Conservation (phyloP, 2,113 vertebrate species). For the Bucco capensis region DNA sequence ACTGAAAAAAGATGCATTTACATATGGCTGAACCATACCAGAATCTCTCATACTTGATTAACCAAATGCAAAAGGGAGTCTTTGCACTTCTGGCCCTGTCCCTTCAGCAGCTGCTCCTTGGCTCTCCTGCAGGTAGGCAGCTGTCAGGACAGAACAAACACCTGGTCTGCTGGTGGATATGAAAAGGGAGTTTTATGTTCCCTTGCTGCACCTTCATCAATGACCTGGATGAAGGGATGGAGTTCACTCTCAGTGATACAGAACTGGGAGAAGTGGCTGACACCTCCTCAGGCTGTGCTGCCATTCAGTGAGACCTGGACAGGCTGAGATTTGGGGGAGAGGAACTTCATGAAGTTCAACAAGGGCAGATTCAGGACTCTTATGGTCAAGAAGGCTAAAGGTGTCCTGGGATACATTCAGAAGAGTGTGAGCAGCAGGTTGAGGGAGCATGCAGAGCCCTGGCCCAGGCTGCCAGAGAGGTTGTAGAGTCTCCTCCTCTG, state of each 20-base stretch:
- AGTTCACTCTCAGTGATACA: no score
- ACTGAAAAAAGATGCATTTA: neutral
- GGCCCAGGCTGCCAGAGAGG: no score
- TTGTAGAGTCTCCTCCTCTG: no score
- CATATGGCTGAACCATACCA: neutral
- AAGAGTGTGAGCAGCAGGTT: no score
- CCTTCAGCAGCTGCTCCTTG: neutral
- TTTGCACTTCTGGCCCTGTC: neutral
- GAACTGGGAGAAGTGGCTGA: neutral
- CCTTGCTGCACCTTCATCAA: neutral
- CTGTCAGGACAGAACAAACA: neutral
- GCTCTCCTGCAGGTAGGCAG: neutral
- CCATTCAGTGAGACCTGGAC: no score
- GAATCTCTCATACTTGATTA: neutral
- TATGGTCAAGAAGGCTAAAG: no score
- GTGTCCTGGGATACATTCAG: no score
- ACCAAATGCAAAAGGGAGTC: neutral
- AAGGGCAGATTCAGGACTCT: no score
- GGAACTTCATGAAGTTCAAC: no score
- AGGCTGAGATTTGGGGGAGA: no score
- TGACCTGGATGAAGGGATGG: no score
- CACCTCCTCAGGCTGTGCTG: neutral
- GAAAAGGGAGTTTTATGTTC: neutral
- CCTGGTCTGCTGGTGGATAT: neutral
- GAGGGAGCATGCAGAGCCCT: no score